A percentile compares a stretch with the other conserved stretches of the same genome.
These are phyloP conservation scores for Platycercus adscitus DNA, from an alignment of 2,113 vertebrate species.

Conservation along the genomic window DNA sequence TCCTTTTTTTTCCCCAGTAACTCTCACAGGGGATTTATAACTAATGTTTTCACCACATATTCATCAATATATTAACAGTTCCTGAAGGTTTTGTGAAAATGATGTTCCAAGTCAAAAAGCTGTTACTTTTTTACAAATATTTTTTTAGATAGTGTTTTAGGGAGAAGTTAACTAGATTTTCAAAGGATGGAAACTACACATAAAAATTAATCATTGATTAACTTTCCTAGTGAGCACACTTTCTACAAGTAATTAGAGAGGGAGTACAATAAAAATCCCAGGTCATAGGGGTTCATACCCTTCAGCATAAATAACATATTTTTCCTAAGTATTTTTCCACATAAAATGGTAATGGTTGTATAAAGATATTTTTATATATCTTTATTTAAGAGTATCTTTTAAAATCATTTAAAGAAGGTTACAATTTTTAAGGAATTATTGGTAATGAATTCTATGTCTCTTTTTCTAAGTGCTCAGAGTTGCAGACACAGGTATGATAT, in stretches of 20 bases:
- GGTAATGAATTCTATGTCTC: not conserved
- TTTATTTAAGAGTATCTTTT: not conserved
- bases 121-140: not conserved
- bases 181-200: not conserved
- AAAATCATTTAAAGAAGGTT: not conserved
- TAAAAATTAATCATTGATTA: not conserved
- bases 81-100: not conserved
- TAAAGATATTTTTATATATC: not conserved
- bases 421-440: not conserved
- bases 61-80: conserved; percentile 24
- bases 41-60: conserved; percentile 6
- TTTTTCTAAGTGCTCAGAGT: not conserved
- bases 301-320: not conserved
- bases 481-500: not conserved
- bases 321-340: not conserved
- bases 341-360: not conserved
- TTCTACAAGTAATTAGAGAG: not conserved
- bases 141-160: not conserved
- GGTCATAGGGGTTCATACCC: not conserved
- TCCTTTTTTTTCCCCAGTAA: not conserved
- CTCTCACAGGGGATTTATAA: not conserved
- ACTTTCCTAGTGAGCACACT: not conserved
- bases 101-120: not conserved
- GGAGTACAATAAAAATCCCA: not conserved
- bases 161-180: not conserved